Evolutionary conservation across 2,888 invertebrate genomes (phyloP), one percentile per base, ranked within the genome.

Genomic region (Amphipoea oculea): DNA sequence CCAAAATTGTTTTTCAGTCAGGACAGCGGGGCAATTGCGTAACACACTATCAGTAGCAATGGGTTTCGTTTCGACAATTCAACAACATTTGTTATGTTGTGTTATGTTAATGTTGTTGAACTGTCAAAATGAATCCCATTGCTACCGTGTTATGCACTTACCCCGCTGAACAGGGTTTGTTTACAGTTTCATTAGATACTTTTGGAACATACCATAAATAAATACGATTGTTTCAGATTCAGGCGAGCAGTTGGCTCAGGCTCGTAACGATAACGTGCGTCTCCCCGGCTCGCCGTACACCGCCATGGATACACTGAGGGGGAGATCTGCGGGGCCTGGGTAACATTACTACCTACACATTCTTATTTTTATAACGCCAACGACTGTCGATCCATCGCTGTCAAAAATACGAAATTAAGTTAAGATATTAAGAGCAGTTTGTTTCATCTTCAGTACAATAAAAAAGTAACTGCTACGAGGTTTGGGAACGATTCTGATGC

Each of bases 211-310:
- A 4, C n/a, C 57, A 11, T n/a, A 57, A 57, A 57, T 57, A 4
- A n/a, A 11, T n/a, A 57, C 11, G n/a, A 60, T n/a, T 60, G 0
- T 67, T 76, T 4, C n/a, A 89, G 90, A 87, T 54, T 57, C 89
- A 29, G 79, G 82, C 0, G 92, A 88, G 5, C 89, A 90, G 57
- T 79, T 96, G 73, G 87, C 96, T 0, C 96, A 97, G 82, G 97
- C 97, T 0, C 95, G 96, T 4, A 97, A 97, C 79, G 96, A 96
- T 86, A 95, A 96, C 84, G 97, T 97, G 4, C 94, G 96, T 0
- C 88, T 96, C 0, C 96, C 96, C 0, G 95, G 95, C 0, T 94
- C 96, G 0, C 96, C 94, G 0, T 94, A 93, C 88, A 90, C 94
- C 0, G 95, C 94, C 0, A 82, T 94, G 63, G 95, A 94, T 79